Evolutionary conservation across 2,888 invertebrate species (phyloP).

Genomic region (Pyrocoelia pectoralis): DNA sequence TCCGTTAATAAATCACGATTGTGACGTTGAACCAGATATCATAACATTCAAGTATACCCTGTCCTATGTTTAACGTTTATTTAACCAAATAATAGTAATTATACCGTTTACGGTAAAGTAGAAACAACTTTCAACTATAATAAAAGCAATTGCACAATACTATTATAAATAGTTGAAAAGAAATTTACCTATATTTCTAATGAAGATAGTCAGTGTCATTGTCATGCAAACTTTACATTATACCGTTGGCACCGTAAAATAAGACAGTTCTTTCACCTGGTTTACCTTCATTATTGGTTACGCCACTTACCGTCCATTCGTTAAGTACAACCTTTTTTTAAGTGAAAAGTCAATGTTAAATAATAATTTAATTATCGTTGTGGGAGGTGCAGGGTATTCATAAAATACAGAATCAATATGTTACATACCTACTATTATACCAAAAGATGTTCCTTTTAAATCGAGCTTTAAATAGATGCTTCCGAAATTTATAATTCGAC

Average conservation of each 20-base stretch:
- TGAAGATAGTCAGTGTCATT: constrained; percentile 19
- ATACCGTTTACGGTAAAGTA: too few relatives aligned
- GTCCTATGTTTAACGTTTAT: too few relatives aligned
- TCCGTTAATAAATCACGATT: too few relatives aligned
- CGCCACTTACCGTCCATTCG: constrained; percentile 6
- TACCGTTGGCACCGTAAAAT: constrained; percentile 18
- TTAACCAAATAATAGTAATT: too few relatives aligned
- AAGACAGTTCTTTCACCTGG: constrained; percentile 32
- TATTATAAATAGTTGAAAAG: constrained; percentile 3
- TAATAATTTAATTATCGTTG: neutral
- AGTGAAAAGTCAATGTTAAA: neutral
- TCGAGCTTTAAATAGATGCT: too few relatives aligned
- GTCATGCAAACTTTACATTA: constrained; percentile 24
- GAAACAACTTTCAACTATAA: neutral
- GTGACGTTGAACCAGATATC: too few relatives aligned
- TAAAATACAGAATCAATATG: too few relatives aligned
- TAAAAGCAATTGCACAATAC: neutral
- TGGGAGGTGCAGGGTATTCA: too few relatives aligned
- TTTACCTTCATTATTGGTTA: constrained; percentile 23
- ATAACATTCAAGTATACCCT: too few relatives aligned
- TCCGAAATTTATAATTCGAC: too few relatives aligned
- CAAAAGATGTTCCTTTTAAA: too few relatives aligned
- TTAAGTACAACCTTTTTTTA: neutral
- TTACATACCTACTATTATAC: too few relatives aligned
- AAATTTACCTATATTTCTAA: neutral